A percentile compares a stretch with the other conserved stretches of the same genome.
These are phyloP conservation scores for Leucoraja ocellata DNA, from an alignment of 2,797 vertebrate genomes.

Conservation along the genomic window DNA sequence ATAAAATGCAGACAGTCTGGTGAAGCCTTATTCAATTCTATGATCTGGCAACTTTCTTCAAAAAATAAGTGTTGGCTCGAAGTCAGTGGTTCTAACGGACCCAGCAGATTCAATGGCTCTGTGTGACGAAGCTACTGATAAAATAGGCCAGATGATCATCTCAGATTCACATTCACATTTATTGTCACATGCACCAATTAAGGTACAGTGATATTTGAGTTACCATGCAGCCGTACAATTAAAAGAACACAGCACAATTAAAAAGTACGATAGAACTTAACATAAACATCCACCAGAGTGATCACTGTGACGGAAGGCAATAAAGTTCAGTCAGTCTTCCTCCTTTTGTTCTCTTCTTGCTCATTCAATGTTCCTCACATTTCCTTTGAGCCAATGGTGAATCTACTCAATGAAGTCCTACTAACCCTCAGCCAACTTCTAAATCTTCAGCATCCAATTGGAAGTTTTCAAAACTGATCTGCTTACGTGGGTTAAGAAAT, in stretches of 20 bases:
- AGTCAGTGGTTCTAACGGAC: not conserved
- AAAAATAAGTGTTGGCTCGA: not conserved
- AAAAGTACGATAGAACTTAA: no score
- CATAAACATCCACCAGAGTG: no score
- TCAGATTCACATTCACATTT: no score
- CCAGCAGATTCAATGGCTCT: not conserved
- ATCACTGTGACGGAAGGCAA: no score
- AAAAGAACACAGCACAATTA: no score
- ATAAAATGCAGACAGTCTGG: not conserved
- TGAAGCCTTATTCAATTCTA: not conserved
- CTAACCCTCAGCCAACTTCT: not conserved
- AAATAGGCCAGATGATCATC: not conserved
- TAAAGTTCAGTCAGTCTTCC: no score
- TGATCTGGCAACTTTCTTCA: not conserved
- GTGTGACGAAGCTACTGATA: not conserved
- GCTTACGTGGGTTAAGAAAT: conserved; percentile 7
- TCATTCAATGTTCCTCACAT: not conserved
- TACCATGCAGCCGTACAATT: no score
- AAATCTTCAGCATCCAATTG: not conserved
- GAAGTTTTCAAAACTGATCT: conserved; percentile 21
- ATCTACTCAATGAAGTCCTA: not conserved
- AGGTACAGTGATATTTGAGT: no score
- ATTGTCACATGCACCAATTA: no score
- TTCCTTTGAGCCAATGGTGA: not conserved
- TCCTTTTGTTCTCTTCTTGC: not conserved